phyloP scores from a whole-genome alignment of 2,888 invertebrate genomes.

The Acrocyrtus sp. region DNA sequence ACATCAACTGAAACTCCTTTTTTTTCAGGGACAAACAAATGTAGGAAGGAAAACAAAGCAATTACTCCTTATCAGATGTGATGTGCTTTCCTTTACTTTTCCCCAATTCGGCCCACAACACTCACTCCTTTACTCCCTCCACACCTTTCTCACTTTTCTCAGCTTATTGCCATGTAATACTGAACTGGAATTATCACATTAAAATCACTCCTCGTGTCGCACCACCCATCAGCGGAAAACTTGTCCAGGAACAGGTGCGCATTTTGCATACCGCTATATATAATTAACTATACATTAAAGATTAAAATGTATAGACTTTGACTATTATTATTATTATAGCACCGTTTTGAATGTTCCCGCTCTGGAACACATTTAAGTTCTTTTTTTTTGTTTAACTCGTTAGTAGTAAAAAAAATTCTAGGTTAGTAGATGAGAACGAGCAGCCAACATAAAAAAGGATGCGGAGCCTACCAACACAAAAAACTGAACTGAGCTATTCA shows the following conservation, averaged over 20 bases:
- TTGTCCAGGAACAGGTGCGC: neutral
- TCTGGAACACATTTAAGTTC: neutral
- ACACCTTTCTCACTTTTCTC: no score
- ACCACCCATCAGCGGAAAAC: neutral
- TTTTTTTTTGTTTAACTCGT: neutral
- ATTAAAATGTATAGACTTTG: no score
- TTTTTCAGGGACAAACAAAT: neutral
- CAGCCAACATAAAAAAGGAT: slow-evolving; percentile 12
- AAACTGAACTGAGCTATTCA: slow-evolving; percentile 17
- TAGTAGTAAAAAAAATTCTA: neutral
- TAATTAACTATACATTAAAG: no score
- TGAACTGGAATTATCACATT: neutral
- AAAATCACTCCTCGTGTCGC: neutral
- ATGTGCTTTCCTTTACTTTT: neutral
- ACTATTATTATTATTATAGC: no score
- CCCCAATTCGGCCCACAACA: neutral
- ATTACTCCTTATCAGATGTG: neutral
- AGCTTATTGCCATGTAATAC: neutral
- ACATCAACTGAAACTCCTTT: no score
- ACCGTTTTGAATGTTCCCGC: no score
- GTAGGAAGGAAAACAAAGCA: neutral
- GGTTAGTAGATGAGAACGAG: neutral
- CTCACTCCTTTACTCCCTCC: no score
- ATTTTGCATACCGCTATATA: no score
- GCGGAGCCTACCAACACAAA: no score